Evolutionary conservation across 1,140 invertebrate species (phyloP), one percentile per base, ranked within the genome.

Genomic region (Ostrea denselamellosa): DNA sequence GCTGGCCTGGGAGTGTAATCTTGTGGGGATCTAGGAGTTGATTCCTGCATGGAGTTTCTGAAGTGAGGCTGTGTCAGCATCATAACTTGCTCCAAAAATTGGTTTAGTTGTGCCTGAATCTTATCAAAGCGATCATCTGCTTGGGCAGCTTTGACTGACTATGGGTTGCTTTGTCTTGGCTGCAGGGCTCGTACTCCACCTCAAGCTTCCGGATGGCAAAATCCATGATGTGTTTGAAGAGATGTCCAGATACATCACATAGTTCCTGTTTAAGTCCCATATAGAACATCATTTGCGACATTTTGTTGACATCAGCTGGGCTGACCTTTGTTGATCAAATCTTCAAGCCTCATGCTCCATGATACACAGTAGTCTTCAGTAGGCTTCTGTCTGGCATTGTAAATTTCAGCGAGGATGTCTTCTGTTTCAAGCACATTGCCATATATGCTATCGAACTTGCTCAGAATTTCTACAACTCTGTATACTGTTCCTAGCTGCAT

Each of bases 401-500:
- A 56, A 14, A 56, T 12, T 56, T 56, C 8, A 12, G 87, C 85
- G 34, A 89, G 65, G 1, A 90, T 44, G 10, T 19, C 44, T 68
- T 90, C 86, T 14, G 77, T 25, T 3, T 22, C 54, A 0, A 53
- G 25, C 14, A 89, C 87, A 17, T 44, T 54, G 17, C 89, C 87
- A 71, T 88, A 90, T 2, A 90, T 62, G 83, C 89, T 87, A 12
- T 87, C 83, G 54, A 90, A 77, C 51, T 90, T 90, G 9, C n/a
- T 56, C 0, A 81, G 56, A 14, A 90, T 65, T 12, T 85, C 34
- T 2, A 56, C 22, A 1, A 90, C 44, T 19, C 68, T 65, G 10
- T 58, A 68, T 1, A 52, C n/a, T 19, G 81, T 58, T 1, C 89
- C 89, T 62, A 90, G 62, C 51, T 68, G n/a, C 87, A 88, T 58